Evolutionary conservation across 2,888 invertebrate species (phyloP), one percentile per base, ranked within the genome.

Genomic region (Acleris cristana): DNA sequence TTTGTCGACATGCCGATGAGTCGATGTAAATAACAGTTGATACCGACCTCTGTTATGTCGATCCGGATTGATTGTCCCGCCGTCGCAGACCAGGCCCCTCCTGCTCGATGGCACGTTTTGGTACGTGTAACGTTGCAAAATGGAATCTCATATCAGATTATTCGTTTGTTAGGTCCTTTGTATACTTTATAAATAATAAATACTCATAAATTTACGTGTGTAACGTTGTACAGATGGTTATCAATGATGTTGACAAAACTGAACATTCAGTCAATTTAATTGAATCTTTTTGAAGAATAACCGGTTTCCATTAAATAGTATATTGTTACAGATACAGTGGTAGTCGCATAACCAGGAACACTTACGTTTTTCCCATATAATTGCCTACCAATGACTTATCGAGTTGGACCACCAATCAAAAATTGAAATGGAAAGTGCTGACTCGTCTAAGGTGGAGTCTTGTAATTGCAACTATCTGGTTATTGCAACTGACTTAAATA

Each of bases 11-110:
- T 71, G 72, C 69, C 74, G 76, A 73, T 19, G 72, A 10, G 72
- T 74, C 72, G 77, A 7, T 90, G 86, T 89, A 87, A 81, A 89
- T 86, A 80, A 80, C 74, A 78, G 71, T 84, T 84, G 78, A 78
- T 85, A 85, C 81, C 75, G 77, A 79, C 72, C 75, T 75, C 73
- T 73, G 72, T 75, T 76, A 72, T 71, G 65, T 71, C 71, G 72
- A 69, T 72, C 58, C 70, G 63, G 64, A 72, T 77, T 80, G 65
- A 74, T 75, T 79, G 79, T 69, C 69, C 73, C 60, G 70, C 70
- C 69, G 73, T 73, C 69, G 74, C 73, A 65, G 71, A 68, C 51
- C 61, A 58, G 64, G 77, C 75, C 73, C 70, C 71, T 67, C 64
- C 69, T 70, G 70, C 71, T 73, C 66, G 73, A 71, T 48, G 16